Evolutionary conservation across 2,113 vertebrate species (phyloP), one percentile per base, ranked within the genome.

Genomic region (Dermatemys mawii): DNA sequence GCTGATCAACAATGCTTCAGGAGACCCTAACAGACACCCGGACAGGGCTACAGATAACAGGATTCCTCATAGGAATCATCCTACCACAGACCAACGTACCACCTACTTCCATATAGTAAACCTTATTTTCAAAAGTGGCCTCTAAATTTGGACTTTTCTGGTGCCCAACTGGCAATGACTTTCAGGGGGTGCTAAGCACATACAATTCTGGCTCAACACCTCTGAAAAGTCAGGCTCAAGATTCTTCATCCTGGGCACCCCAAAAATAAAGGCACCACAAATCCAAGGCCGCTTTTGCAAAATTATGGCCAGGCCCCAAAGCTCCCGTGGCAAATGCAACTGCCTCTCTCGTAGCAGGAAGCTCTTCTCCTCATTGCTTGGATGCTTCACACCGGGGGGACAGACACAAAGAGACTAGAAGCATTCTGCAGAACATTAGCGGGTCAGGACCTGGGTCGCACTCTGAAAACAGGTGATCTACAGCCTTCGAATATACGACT

Each of bases 321-420:
- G 1, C 6, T 4, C 35, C 46, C 60, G 38, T 60, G 6, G 35
- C 49, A 88, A 85, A 86, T 3, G 12, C 19, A 81, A 83, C 46
- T 12, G 13, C 6, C 10, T 24, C 78, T 5, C 38, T 5, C 46
- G 35, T 11, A 49, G 92, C 14, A 26, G 53, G 44, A 70, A 92
- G 3, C 2, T 3, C 1, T 1, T 11, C 50, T 38, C 4, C 11
- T 35, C 78, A 46, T 41, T 83, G 8, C n/a, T 54, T 0, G 0
- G 35, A 46, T 6, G 17, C 13, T 27, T 53, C 21, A 12, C 60
- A 53, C 79, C 7, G 16, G 4, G 26, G 14, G 51, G 11, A 24
- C 12, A 54, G 24, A 2, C 63, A 10, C 2, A 17, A 55, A 2
- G 32, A 14, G 87, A 3, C 46, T 22, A 27, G 29, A 55, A 27